Base-by-base conservation (phyloP, 2,113 vertebrate genomes). In the Apteryx mantelli region DNA sequence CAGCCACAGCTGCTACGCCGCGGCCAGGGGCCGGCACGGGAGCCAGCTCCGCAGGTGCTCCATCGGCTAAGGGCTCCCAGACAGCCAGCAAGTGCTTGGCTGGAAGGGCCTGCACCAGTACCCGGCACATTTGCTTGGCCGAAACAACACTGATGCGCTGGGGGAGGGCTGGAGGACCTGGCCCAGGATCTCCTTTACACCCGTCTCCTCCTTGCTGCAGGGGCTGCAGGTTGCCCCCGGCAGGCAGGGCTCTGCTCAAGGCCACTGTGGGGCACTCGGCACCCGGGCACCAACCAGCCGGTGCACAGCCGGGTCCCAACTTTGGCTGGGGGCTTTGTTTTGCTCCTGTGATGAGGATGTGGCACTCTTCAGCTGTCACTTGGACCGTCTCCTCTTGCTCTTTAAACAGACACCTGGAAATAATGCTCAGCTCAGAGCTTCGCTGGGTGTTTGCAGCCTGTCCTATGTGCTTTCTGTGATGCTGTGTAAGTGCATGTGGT, bases 41-140 rank as follows among this genome's bases (percentile, higher is more conserved):
- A 12, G 76, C 95, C 95, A 83, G 92, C 75, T 30, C 64, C 52
- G 40, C 65, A 64, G 93, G 93, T 95, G 85, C 91, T 75, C 14
- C 56, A 1, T 26, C 11, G 32, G 55, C 74, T 75, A 12, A 7
- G 46, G 85, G 11, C 32, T 1, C 56, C 79, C 58, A 40, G 0
- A 1, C 0, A 30, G 74, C 82, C 94, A 80, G n/a, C 26, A 50
- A 73, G 53, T 5, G 40, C 66, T 61, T 4, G 5, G 68, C n/a
- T 20, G 8, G 32, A 42, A 61, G 46, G 30, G 19, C 17, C 68
- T 1, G 58, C 56, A 9, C 20, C 19, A 16, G 38, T 76, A 22
- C 53, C 52, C 42, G 4, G 61, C 71, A 38, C 68, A 0, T 21
- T 48, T 7, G 91, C 66, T 20, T 61, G 46, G 75, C 42, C 2